phyloP scores from a whole-genome alignment of 1,140 invertebrate genomes.

The Cyrtorhinus lividipennis region DNA sequence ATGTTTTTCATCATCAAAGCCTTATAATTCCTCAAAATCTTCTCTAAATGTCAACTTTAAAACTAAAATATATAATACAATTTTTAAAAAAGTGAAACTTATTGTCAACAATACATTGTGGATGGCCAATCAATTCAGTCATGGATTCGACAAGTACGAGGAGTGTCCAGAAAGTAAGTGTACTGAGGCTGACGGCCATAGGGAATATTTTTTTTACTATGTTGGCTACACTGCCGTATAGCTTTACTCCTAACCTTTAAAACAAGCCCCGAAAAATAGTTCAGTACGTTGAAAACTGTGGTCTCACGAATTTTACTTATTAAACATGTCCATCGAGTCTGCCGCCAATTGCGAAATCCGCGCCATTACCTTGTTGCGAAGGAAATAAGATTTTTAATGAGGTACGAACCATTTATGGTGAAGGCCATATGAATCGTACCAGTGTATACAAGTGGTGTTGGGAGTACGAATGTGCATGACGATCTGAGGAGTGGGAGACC shows the following conservation, averaged over 20 bases:
- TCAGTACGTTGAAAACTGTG: slow-evolving; percentile 7
- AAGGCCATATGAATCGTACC: neutral
- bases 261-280: neutral
- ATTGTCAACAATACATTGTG: no score
- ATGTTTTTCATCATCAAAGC: no score
- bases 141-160: no score
- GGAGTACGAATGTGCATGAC: slow-evolving; percentile 20
- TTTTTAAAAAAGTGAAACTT: no score
- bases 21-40: no score
- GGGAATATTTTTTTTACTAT: neutral
- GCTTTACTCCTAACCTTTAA: neutral
- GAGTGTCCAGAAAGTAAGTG: neutral
- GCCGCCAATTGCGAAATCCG: slow-evolving; percentile 5
- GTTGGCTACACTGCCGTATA: neutral
- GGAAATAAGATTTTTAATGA: neutral
- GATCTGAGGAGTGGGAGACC: slow-evolving; percentile 21
- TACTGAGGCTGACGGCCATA: neutral
- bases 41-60: no score
- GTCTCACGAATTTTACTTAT: neutral
- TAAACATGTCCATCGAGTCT: slow-evolving; percentile 7
- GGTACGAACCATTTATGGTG: neutral
- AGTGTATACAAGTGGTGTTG: slow-evolving; percentile 21
- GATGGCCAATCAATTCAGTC: no score
- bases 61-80: no score
- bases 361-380: slow-evolving; percentile 1